Percentiles rank a stretch among this genome's conserved stretches.
These are phyloP conservation scores for Schizopygopsis malacanthus DNA, from an alignment of 2,797 vertebrate species.

Conservation along the genomic window DNA sequence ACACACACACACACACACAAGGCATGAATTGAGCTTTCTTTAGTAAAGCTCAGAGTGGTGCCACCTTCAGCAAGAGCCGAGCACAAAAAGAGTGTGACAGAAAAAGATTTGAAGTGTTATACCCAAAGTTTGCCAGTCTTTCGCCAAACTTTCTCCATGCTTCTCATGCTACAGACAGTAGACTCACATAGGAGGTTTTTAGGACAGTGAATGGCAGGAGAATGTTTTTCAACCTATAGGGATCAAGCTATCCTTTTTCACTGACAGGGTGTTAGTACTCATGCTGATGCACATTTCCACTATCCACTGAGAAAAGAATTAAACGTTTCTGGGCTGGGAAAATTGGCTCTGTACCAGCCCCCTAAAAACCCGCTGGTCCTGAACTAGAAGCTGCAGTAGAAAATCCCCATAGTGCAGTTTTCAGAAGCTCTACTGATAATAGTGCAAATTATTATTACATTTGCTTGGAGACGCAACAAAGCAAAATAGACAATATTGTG, in stretches of 20 bases:
- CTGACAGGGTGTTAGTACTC: not conserved
- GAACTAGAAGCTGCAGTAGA: not conserved
- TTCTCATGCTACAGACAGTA: not conserved
- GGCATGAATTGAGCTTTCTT: constrained; percentile 10
- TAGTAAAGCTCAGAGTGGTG: constrained; percentile 11
- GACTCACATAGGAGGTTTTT: not conserved
- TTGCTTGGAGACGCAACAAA: not conserved
- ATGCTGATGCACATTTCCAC: not conserved
- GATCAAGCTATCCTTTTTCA: not conserved
- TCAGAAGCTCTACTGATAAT: not conserved
- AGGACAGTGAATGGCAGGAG: not conserved
- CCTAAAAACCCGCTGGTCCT: not conserved
- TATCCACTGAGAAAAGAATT: not conserved
- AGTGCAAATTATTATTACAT: not conserved
- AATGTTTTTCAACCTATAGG: not conserved
- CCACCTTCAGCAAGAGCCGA: constrained; percentile 1
- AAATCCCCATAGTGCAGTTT: not conserved
- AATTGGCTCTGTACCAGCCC: not conserved
- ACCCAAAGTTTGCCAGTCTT: not conserved
- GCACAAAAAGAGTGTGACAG: constrained; percentile 14
- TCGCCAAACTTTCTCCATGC: not conserved
- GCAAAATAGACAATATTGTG: not conserved
- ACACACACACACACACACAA: not conserved
- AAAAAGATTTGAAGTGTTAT: not conserved
- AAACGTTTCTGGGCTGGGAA: not conserved